These are phyloP conservation scores for Cetoscarus ocellatus DNA, from an alignment of 2,797 vertebrate genomes.

Conservation along the genomic window DNA sequence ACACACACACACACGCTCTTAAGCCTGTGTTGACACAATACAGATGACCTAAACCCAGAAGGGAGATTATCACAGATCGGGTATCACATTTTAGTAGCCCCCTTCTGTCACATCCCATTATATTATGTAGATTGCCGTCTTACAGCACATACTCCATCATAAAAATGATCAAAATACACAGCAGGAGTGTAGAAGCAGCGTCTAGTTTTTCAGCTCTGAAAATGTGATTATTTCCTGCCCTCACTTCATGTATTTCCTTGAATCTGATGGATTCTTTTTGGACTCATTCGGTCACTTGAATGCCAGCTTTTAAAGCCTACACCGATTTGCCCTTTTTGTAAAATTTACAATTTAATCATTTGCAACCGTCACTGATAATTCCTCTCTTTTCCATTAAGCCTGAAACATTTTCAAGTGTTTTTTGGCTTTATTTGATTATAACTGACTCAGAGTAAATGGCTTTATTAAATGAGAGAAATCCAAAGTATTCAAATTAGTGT, in stretches of 20 bases:
- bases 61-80: slow-evolving; percentile 54
- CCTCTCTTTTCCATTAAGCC: slow-evolving; percentile 14
- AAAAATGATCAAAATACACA: slow-evolving; percentile 19
- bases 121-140: slow-evolving; percentile 34
- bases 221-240: slow-evolving; percentile 31
- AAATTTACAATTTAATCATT: slow-evolving; percentile 38
- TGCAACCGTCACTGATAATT: slow-evolving; percentile 23
- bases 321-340: not conserved
- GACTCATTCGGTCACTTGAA: slow-evolving; percentile 14
- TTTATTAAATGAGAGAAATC: slow-evolving; percentile 18
- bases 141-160: slow-evolving; percentile 24
- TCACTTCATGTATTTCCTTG: slow-evolving; percentile 12
- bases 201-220: not conserved
- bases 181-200: too few relatives aligned
- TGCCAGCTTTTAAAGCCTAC: slow-evolving; percentile 26
- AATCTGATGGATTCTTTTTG: slow-evolving; percentile 31
- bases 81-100: slow-evolving; percentile 38
- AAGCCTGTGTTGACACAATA: slow-evolving; percentile 71
- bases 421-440: slow-evolving; percentile 32
- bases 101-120: slow-evolving; percentile 53
- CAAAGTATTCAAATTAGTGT: not conserved
- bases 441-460: slow-evolving; percentile 5
- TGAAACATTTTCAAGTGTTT: slow-evolving; percentile 9
- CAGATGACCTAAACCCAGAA: slow-evolving; percentile 63
- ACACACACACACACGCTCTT: slow-evolving; percentile 26